phyloP scores from a whole-genome alignment of 2,797 vertebrate genomes.

The Vultur gryphus region DNA sequence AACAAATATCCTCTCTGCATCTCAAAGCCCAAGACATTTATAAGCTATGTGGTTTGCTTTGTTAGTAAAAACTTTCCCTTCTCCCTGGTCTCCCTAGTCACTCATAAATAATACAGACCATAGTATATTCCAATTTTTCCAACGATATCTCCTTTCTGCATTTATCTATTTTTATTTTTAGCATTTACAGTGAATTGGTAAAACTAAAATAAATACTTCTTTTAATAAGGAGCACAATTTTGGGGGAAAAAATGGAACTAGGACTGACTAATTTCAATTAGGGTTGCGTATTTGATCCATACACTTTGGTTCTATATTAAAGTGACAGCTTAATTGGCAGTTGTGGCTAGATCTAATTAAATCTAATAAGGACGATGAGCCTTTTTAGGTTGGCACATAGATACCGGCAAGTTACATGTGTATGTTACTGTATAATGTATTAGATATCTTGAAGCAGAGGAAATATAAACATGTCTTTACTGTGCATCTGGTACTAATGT shows the following conservation, averaged over 20 bases:
- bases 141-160: neutral
- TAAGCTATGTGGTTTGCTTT: neutral
- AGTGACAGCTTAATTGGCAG: conserved; percentile 43
- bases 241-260: neutral
- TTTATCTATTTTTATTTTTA: neutral
- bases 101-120: neutral
- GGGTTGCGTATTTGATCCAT: conserved; percentile 30
- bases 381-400: conserved; percentile 33
- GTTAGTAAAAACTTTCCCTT: neutral
- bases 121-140: neutral
- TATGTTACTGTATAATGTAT: neutral
- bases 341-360: conserved; percentile 62
- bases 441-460: neutral
- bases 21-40: neutral
- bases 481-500: neutral
- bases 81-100: neutral
- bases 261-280: conserved; percentile 43
- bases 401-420: neutral
- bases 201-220: neutral
- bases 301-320: conserved; percentile 32
- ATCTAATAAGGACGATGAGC: conserved; percentile 36
- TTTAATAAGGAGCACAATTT: neutral
- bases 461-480: neutral
- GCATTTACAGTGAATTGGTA: neutral
- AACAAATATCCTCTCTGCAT: neutral